Percentiles rank a stretch among this genome's conserved stretches.
Evolutionary conservation across 2,888 invertebrate genomes (phyloP).

Genomic region (Heterodera filipjevi): DNA sequence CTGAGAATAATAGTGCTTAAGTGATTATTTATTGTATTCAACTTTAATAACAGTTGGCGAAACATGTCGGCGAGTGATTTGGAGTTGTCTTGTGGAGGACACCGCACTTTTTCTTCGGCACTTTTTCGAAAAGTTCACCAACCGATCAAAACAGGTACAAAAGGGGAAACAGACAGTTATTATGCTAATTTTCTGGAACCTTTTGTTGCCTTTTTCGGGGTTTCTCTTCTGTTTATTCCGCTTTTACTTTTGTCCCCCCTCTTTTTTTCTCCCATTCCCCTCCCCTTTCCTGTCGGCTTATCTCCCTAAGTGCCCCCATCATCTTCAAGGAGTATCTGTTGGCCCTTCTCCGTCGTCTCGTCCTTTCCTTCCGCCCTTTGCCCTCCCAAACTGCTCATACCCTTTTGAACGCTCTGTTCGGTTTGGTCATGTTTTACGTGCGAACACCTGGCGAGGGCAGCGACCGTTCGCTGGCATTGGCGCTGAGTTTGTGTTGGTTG

Average conservation of each 20-base stretch:
- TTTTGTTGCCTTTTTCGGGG: no score
- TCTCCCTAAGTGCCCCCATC: no score
- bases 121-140: constrained; percentile 88
- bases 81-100: constrained; percentile 97
- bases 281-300: background rate
- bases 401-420: constrained; percentile 93
- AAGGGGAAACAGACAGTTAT: background rate
- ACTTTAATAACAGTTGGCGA: constrained; percentile 79
- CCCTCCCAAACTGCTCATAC: constrained; percentile 90
- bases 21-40: background rate
- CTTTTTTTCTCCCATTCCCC: background rate
- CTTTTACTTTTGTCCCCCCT: background rate
- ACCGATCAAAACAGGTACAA: constrained; percentile 66
- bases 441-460: constrained; percentile 92
- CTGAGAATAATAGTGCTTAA: background rate
- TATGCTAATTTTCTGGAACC: no score
- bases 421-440: constrained; percentile 99
- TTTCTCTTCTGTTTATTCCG: no score
- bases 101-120: constrained; percentile 88
- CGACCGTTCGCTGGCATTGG: constrained; percentile 89
- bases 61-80: constrained; percentile 93
- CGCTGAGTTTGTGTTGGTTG: constrained; percentile 94
- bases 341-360: constrained; percentile 86
- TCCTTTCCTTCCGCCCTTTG: constrained; percentile 72
- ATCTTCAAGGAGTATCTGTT: constrained; percentile 80